phyloP scores from a whole-genome alignment of 2,888 invertebrate species.

The Hydraecia micacea region DNA sequence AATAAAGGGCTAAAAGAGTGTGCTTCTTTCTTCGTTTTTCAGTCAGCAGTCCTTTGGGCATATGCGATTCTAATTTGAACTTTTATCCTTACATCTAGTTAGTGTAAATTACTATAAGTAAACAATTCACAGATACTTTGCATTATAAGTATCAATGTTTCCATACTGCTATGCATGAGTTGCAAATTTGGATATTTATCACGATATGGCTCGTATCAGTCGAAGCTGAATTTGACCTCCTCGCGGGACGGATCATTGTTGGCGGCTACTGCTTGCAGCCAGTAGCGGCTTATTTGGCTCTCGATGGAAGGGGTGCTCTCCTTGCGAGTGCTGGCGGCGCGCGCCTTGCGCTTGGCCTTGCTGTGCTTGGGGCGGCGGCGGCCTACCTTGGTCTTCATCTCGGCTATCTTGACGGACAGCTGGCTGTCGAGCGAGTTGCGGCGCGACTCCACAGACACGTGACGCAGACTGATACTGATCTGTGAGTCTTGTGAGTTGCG shows the following conservation, averaged over 20 bases:
- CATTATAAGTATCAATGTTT: constrained; percentile 44
- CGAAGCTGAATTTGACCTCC: constrained; percentile 87
- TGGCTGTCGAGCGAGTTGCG: constrained; percentile 97
- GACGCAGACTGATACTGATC: constrained; percentile 94
- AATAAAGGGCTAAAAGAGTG: constrained; percentile 58
- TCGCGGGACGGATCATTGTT: constrained; percentile 90
- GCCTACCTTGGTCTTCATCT: constrained; percentile 94
- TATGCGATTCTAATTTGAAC: constrained; percentile 77
- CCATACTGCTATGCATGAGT: constrained; percentile 52
- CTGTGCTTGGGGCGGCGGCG: constrained; percentile 87
- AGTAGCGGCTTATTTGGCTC: constrained; percentile 93
- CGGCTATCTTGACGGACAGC: constrained; percentile 95
- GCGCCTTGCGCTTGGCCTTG: constrained; percentile 85
- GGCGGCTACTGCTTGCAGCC: constrained; percentile 91
- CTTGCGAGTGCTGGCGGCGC: constrained; percentile 83
- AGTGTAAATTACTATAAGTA: constrained; percentile 61
- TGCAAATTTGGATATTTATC: constrained; percentile 60
- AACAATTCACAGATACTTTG: constrained; percentile 45
- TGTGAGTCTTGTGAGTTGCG: constrained; percentile 92
- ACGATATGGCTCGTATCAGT: constrained; percentile 74
- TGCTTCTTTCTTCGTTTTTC: constrained; percentile 52
- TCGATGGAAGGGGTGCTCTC: constrained; percentile 95
- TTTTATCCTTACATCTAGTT: constrained; percentile 69
- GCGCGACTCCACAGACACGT: constrained; percentile 96
- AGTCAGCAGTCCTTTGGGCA: constrained; percentile 64